Percentiles rank a stretch among this genome's conserved stretches.
Evolutionary conservation across 2,113 vertebrate genomes (phyloP).

Genomic region (Cheilinus undulatus): DNA sequence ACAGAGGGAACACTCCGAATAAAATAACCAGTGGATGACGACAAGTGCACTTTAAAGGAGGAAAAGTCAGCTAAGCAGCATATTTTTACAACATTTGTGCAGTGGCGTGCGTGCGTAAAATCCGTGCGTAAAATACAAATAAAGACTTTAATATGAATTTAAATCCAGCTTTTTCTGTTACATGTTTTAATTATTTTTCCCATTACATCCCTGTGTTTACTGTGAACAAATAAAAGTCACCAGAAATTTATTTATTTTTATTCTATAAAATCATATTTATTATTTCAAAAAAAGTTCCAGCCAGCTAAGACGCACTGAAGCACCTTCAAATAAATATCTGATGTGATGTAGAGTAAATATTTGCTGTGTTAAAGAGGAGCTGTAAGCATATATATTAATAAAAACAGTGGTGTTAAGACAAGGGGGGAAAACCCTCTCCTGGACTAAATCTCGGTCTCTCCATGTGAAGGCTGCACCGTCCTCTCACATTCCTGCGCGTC

Average conservation of each 20-base stretch:
- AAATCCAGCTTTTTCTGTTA: no score
- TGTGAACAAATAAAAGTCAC: neutral
- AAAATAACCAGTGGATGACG: conserved; percentile 69
- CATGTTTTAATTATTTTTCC: neutral
- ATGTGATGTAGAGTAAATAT: neutral
- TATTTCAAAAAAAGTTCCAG: conserved; percentile 8
- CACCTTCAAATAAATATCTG: neutral
- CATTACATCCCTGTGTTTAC: neutral
- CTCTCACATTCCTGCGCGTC: conserved; percentile 77
- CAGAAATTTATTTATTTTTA: neutral
- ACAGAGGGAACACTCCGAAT: conserved; percentile 85
- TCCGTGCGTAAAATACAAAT: neutral
- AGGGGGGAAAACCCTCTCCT: neutral
- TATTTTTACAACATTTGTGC: conserved; percentile 18
- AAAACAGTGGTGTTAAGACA: no score
- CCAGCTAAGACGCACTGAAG: neutral
- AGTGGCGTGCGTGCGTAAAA: neutral
- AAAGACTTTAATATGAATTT: neutral
- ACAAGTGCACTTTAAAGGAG: conserved; percentile 55
- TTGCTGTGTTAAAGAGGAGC: no score
- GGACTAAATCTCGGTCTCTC: conserved; percentile 40
- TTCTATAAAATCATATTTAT: neutral
- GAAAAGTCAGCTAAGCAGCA: conserved; percentile 28
- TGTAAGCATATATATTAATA: neutral
- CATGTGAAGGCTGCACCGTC: conserved; percentile 56